Evolutionary conservation across 2,797 vertebrate species (phyloP).

Genomic region (Champsocephalus esox): DNA sequence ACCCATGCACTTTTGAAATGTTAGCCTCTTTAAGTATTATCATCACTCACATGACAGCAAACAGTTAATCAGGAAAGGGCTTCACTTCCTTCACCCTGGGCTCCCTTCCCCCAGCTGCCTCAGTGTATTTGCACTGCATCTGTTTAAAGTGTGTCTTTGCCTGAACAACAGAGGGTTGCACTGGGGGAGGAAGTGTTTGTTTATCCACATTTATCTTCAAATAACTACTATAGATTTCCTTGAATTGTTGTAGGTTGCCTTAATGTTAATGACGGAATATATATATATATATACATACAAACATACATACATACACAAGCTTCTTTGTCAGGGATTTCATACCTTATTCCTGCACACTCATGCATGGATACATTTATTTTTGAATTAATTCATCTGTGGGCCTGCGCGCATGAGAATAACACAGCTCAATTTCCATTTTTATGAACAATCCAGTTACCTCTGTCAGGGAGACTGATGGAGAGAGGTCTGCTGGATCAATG

Average conservation of each 20-base stretch:
- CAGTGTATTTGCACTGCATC: slow-evolving; percentile 73
- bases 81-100: slow-evolving; percentile 60
- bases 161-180: slow-evolving; percentile 48
- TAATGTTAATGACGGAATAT: slow-evolving; percentile 25
- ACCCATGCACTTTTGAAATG: slow-evolving; percentile 68
- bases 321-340: slow-evolving; percentile 18
- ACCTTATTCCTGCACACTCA: slow-evolving; percentile 26
- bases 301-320: neutral
- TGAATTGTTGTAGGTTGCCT: slow-evolving; percentile 29
- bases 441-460: slow-evolving; percentile 85
- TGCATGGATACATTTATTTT: slow-evolving; percentile 46
- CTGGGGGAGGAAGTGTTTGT: slow-evolving; percentile 61
- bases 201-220: slow-evolving; percentile 38
- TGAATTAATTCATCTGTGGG: slow-evolving; percentile 60
- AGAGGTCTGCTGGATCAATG: slow-evolving; percentile 83
- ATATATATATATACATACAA: neutral
- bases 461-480: slow-evolving; percentile 84
- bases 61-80: slow-evolving; percentile 76
- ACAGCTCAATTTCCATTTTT: slow-evolving; percentile 87
- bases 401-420: slow-evolving; percentile 59
- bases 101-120: slow-evolving; percentile 58
- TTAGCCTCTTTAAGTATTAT: slow-evolving; percentile 72
- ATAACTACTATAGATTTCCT: slow-evolving; percentile 43
- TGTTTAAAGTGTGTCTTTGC: slow-evolving; percentile 69
- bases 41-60: slow-evolving; percentile 65